phyloP scores from a whole-genome alignment of 2,888 invertebrate genomes.

The Sminthurinus aureus region DNA sequence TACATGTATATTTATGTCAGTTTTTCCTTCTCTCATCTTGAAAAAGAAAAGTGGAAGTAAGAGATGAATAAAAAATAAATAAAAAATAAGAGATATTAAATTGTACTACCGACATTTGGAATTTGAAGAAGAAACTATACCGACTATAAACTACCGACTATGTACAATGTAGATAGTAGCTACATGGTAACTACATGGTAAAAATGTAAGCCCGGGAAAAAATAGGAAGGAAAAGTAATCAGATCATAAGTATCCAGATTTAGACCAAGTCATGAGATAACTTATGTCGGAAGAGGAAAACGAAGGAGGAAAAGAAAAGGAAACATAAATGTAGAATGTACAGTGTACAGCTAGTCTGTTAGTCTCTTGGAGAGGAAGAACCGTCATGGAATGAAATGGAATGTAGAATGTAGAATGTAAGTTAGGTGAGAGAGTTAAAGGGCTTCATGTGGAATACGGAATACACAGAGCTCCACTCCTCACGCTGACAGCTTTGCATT shows the following conservation, averaged over 20 bases:
- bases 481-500: conserved; percentile 14
- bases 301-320: not conserved
- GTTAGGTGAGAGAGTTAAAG: conserved; percentile 5
- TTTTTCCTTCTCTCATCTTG: not conserved
- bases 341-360: too few relatives aligned
- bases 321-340: not conserved
- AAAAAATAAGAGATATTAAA: too few relatives aligned
- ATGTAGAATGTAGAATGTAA: not conserved
- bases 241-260: conserved; percentile 11
- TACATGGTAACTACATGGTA: too few relatives aligned
- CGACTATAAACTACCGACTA: too few relatives aligned
- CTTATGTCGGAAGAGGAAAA: conserved; percentile 7
- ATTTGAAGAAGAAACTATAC: not conserved
- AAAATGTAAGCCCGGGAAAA: not conserved
- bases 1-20: not conserved
- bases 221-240: not conserved
- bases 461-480: too few relatives aligned
- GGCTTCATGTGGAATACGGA: not conserved
- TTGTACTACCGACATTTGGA: too few relatives aligned
- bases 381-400: not conserved
- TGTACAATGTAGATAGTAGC: too few relatives aligned
- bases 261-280: not conserved
- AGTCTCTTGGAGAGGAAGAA: too few relatives aligned
- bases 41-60: too few relatives aligned
- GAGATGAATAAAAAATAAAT: too few relatives aligned